Evolutionary conservation across 92 coral and sea anemone genomes (phyloP), one percentile per base, ranked within the genome.

Genomic region (Diadumene lineata): DNA sequence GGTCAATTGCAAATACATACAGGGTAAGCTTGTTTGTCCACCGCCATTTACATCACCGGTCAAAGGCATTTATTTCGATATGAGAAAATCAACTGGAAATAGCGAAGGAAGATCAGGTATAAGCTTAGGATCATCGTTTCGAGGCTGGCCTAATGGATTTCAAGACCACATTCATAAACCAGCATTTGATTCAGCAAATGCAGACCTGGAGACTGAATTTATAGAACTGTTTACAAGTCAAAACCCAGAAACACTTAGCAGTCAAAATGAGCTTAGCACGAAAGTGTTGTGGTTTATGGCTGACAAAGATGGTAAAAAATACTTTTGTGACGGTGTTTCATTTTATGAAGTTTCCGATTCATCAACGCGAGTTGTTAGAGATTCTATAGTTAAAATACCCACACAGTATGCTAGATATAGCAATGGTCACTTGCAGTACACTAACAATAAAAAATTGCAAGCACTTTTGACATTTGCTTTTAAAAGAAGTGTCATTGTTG

Each of bases 391-490:
- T 4, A 26, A 18, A 29, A 72, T 72, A 30, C 7, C 25, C 3
- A 29, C 2, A 1, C n/a, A 66, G 18, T 1, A 0, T 28, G 77
- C 66, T 3, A 11, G 0, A 8, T 38, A 26, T 33, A 60, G 32
- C 2, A 1, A 73, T n/a, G 69, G 57, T 11, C 78, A 50, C 34
- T 53, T 53, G 24, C 10, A 16, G 58, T 72, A 55, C 66, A n/a
- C 66, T 30, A 64, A 50, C 26, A 33, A 22, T 15, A 60, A 24
- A 15, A 24, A 73, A 11, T 13, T 73, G 0, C 44, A 73, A 60
- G 78, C 78, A 0, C 78, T 73, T 34, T 73, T 73, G 69, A 56
- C 31, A 32, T 73, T 58, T 58, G 78, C 78, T 58, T 73, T 73
- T 15, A 18, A 56, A 10, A 73, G 34, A 23, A 73, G 69, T 19